Percentiles rank a stretch among this genome's conserved stretches.
phyloP scores from a whole-genome alignment of 53 echinoderm and acorn worm genomes.

The Hippasteria phrygiana region DNA sequence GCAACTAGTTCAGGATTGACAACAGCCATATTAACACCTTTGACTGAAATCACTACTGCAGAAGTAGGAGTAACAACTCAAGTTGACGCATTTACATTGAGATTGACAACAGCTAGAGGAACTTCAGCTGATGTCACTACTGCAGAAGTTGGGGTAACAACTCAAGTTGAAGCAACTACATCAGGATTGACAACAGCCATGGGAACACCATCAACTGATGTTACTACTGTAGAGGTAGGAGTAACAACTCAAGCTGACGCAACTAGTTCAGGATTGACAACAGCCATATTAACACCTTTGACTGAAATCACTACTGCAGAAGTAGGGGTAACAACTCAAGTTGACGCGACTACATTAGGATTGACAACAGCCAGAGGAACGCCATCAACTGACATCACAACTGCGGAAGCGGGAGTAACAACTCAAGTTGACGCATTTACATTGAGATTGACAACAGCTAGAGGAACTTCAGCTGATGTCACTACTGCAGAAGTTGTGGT shows the following conservation, averaged over 20 bases:
- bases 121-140: not conserved
- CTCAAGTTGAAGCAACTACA: not conserved
- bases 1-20: too few relatives aligned
- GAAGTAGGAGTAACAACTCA: not conserved
- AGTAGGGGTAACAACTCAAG: not conserved
- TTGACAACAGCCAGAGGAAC: not conserved
- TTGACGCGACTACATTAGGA: not conserved
- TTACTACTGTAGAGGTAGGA: not conserved
- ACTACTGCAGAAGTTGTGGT: not conserved
- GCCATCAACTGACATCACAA: not conserved
- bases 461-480: not conserved
- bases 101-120: not conserved
- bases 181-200: not conserved
- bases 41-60: not conserved
- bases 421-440: not conserved
- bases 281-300: not conserved
- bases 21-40: too few relatives aligned
- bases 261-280: constrained; percentile 10
- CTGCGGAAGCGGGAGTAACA: not conserved
- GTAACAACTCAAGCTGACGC: not conserved
- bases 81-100: not conserved
- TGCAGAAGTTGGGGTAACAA: not conserved
- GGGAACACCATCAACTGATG: not conserved
- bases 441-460: too few relatives aligned
- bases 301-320: not conserved